These are phyloP conservation scores for Gasteruption jaculator DNA, from an alignment of 2,888 invertebrate genomes.

Conservation along the genomic window DNA sequence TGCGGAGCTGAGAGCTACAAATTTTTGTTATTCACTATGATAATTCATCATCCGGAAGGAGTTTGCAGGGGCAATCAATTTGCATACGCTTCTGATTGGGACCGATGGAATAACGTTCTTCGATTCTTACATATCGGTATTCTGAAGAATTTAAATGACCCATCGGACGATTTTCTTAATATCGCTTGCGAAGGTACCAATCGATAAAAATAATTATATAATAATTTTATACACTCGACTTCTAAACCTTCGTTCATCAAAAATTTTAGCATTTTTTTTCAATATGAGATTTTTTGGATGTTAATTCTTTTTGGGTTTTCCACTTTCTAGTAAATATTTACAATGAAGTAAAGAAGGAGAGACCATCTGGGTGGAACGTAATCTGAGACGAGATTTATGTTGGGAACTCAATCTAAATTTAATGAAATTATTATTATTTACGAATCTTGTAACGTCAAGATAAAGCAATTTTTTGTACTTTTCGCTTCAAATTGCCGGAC, in stretches of 20 bases:
- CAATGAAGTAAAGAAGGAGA: too few relatives aligned
- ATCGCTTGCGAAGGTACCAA: conserved; percentile 42
- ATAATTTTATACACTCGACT: too few relatives aligned
- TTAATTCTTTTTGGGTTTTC: conserved; percentile 35
- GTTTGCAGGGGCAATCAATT: conserved; percentile 36
- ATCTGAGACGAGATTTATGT: too few relatives aligned
- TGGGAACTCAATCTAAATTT: too few relatives aligned
- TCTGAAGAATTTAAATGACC: conserved; percentile 34
- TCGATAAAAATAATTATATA: neutral
- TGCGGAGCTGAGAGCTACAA: conserved; percentile 50
- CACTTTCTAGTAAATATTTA: too few relatives aligned
- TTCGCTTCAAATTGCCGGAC: too few relatives aligned
- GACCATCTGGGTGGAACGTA: too few relatives aligned
- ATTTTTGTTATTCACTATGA: conserved; percentile 54
- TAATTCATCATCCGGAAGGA: conserved; percentile 56
- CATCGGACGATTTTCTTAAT: conserved; percentile 30
- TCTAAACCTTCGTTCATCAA: neutral
- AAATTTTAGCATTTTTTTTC: conserved; percentile 3
- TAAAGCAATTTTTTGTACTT: too few relatives aligned
- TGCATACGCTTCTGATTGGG: conserved; percentile 48
- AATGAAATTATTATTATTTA: too few relatives aligned
- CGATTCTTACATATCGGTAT: conserved; percentile 47
- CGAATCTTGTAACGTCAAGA: too few relatives aligned
- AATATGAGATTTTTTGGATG: conserved; percentile 7
- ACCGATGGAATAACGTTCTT: conserved; percentile 50